These are phyloP conservation scores for Polymixis flavicincta DNA, from an alignment of 2,888 invertebrate species.

Conservation along the genomic window DNA sequence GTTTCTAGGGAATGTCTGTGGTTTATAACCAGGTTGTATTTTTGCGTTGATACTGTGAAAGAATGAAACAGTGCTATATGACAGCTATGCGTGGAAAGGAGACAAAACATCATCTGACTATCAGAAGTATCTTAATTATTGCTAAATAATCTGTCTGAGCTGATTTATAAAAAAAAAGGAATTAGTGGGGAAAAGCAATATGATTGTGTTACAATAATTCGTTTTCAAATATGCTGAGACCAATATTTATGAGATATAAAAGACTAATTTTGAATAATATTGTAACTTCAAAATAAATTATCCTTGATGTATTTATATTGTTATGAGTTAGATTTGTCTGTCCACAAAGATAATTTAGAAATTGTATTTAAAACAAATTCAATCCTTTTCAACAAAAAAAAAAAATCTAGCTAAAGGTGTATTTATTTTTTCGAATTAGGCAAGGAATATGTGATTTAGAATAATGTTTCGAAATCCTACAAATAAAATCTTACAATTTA, in stretches of 20 bases:
- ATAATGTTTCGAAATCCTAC: slow-evolving; percentile 23
- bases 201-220: slow-evolving; percentile 40
- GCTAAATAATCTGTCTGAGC: not conserved
- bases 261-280: slow-evolving; percentile 53
- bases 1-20: slow-evolving; percentile 53
- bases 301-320: slow-evolving; percentile 38
- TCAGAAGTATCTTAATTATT: slow-evolving; percentile 14
- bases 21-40: slow-evolving; percentile 12
- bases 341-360: slow-evolving; percentile 28
- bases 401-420: not conserved
- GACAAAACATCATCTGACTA: not conserved
- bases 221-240: slow-evolving; percentile 36
- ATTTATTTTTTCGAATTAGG: not conserved
- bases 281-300: slow-evolving; percentile 34
- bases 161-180: not conserved
- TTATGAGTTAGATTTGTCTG: slow-evolving; percentile 36
- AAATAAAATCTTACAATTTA: slow-evolving; percentile 10
- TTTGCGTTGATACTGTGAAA: slow-evolving; percentile 5
- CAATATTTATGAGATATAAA: slow-evolving; percentile 43
- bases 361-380: not conserved
- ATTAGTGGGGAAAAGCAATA: slow-evolving; percentile 38
- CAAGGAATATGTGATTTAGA: slow-evolving; percentile 35
- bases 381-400: not conserved
- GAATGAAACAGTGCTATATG: not conserved
- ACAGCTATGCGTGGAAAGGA: not conserved